Evolutionary conservation across 2,888 invertebrate genomes (phyloP), one percentile per base, ranked within the genome.

Genomic region (Dryadula phaetusa): DNA sequence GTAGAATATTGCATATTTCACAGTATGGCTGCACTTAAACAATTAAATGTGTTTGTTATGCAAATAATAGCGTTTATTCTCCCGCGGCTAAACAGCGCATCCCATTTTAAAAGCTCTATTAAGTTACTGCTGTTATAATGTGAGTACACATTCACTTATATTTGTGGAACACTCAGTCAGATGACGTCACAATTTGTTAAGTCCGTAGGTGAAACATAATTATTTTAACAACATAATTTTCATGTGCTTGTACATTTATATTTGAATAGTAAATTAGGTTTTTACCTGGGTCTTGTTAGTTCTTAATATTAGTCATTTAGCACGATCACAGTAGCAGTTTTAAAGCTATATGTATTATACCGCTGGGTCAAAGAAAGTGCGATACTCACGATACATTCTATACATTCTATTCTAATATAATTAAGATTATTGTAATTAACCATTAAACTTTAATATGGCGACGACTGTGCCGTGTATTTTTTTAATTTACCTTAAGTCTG

Each of bases 31-130:
- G 54, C 22, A 56, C 52, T 52, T 52, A 32, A 52, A 52, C 37
- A 56, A 56, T 56, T 22, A 56, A 56, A 56, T 40, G 54, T 40
- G 37, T 56, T 56, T 56, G 22, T n/a, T 56, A 56, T 56, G 40
- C 22, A 40, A 56, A 40, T 56, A 22, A 40, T 56, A 8, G 54
- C 37, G 37, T 20, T 20, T 40, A 14, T 40, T 14, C 54, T 22
- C 54, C 8, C 54, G 37, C 20, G 18, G 37, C 22, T 54, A 37
- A 37, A 54, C n/a, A 54, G 54, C 54, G 22, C 22, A 54, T 54
- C 54, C 37, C 8, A n/a, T 40, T 22, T 56, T 37, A 56, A 54
- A n/a, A 37, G 14, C 14, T 54, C 22, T 37, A 37, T 54, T 34
- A 37, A 54, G 4, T 37, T 22, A 37, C 54, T 37, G 22, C 37